These are phyloP conservation scores for Exaiptasia diaphana DNA, from an alignment of 64 coral and sea anemone species.

Conservation along the genomic window DNA sequence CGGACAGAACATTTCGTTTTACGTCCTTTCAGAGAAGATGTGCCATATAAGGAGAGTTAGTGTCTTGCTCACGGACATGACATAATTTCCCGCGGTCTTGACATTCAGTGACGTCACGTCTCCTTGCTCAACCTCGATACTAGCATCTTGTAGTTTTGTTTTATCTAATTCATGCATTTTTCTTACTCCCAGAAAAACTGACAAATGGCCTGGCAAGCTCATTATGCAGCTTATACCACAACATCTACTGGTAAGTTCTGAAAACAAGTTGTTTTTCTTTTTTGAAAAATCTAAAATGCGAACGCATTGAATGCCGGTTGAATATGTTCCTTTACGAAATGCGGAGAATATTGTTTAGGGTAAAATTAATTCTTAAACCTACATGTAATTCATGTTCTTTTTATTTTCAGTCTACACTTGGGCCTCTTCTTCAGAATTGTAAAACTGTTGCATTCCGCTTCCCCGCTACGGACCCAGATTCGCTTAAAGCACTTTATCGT, in stretches of 20 bases:
- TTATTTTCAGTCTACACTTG: slow-evolving; percentile 72
- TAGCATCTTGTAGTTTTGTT: no score
- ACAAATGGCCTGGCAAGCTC: slow-evolving; percentile 85
- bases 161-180: neutral
- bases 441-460: slow-evolving; percentile 97
- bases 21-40: no score
- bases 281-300: no score
- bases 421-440: slow-evolving; percentile 80
- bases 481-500: slow-evolving; percentile 82
- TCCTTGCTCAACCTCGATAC: no score
- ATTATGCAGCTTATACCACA: slow-evolving; percentile 96
- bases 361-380: neutral
- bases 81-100: no score
- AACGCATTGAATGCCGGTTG: no score
- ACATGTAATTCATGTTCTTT: neutral
- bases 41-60: no score
- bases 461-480: slow-evolving; percentile 83
- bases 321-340: no score
- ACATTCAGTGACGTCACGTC: no score
- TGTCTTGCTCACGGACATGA: no score
- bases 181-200: slow-evolving; percentile 59
- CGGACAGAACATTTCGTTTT: no score
- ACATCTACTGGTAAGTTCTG: slow-evolving; percentile 71
- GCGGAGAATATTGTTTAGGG: neutral
- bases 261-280: neutral